Evolutionary conservation across 2,113 vertebrate genomes (phyloP).

Genomic region (Nothocercus julius): DNA sequence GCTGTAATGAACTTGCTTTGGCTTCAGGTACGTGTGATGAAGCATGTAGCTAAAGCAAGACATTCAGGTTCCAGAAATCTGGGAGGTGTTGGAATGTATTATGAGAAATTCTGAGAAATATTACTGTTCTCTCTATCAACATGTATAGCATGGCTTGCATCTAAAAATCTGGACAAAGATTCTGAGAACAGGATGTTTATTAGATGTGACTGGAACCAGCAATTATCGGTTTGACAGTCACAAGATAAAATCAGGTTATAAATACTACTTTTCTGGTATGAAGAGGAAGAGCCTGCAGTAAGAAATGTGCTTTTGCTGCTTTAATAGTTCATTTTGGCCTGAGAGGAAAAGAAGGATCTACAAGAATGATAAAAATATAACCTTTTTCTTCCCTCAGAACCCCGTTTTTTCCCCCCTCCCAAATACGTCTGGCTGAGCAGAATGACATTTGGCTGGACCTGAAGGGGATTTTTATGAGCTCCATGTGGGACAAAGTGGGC

Average conservation of each 20-base stretch:
- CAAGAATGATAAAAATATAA: conserved; percentile 8
- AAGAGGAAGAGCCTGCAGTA: not conserved
- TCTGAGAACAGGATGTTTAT: not conserved
- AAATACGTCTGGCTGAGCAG: not conserved
- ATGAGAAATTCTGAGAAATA: not conserved
- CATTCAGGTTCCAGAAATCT: not conserved
- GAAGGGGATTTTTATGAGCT: conserved; percentile 23
- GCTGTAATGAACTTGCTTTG: not conserved
- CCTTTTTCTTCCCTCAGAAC: not conserved
- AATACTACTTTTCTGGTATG: not conserved
- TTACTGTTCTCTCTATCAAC: not conserved
- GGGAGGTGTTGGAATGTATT: not conserved
- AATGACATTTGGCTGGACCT: not conserved
- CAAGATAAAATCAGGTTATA: not conserved
- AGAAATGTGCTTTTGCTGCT: not conserved
- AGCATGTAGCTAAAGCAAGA: not conserved
- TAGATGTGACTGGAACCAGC: not conserved
- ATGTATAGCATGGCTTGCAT: not conserved
- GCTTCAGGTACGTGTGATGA: not conserved
- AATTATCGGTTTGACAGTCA: not conserved
- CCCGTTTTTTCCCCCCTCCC: no score
- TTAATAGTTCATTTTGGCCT: not conserved
- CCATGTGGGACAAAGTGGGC: not conserved
- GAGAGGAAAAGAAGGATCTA: not conserved
- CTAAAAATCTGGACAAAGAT: not conserved